Evolutionary conservation across 2,888 invertebrate species (phyloP), one percentile per base, ranked within the genome.

Genomic region (Chalcosyrphus nemorum): DNA sequence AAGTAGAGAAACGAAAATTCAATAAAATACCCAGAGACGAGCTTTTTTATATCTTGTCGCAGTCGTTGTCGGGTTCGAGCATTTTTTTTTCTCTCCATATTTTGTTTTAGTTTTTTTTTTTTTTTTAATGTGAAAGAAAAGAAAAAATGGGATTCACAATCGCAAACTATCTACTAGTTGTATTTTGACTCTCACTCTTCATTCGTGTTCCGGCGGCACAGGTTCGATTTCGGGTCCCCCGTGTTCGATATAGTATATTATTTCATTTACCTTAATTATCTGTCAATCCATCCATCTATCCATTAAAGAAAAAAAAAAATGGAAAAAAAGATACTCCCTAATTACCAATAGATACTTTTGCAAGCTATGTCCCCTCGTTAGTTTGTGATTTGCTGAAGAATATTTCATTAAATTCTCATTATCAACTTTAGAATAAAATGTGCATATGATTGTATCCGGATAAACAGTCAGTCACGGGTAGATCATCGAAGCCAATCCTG

Each of bases 121-220:
- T 63, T 75, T 77, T 82, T 47, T 81, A 72, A 65, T 74, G 66
- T 82, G 81, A 71, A 74, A 78, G 82, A 81, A 70, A 77, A 82
- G 74, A 65, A 75, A 77, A 86, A 86, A 82, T 81, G 81, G 76
- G 71, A 85, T 63, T 85, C 85, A 75, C 81, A 85, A 85, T 71
- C 80, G 75, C 84, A 85, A 84, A 85, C 85, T 85, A 85, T 85
- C 85, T 70, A 84, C 80, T 84, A 84, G 80, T 84, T 88, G 89
- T 89, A 81, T 86, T 86, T 85, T 86, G 87, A 89, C 89, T 90
- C 90, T 91, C 90, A 91, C 90, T 91, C 88, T 89, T 86, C 88
- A 90, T 90, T 90, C 89, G 91, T 89, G 89, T 89, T 91, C 88
- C 90, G 90, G 89, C 89, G 90, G 88, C 90, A 89, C 89, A 90